Percentiles rank a stretch among this genome's conserved stretches.
Conservation (phyloP, 2,888 invertebrate genomes). For the Cepaea hortensis region DNA sequence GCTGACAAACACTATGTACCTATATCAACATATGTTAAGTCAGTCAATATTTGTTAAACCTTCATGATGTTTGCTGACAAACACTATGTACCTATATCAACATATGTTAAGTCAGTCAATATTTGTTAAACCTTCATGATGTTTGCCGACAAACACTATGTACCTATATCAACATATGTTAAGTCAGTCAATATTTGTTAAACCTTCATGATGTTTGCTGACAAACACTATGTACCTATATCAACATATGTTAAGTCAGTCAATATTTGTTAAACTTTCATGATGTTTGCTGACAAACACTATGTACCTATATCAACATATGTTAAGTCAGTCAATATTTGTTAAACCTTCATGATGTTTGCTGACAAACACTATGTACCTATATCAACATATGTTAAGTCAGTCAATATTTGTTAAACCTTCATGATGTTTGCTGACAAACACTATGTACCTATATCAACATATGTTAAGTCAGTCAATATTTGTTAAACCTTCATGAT, state of each 20-base stretch:
- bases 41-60: constrained; percentile 83
- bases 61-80: constrained; percentile 93
- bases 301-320: constrained; percentile 81
- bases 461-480: constrained; percentile 83
- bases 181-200: constrained; percentile 84
- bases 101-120: constrained; percentile 83
- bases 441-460: constrained; percentile 83
- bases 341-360: constrained; percentile 93
- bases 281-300: constrained; percentile 92
- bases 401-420: constrained; percentile 83
- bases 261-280: constrained; percentile 86
- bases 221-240: constrained; percentile 87
- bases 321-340: constrained; percentile 84
- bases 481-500: constrained; percentile 89
- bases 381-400: constrained; percentile 82
- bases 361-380: constrained; percentile 88
- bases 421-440: constrained; percentile 93
- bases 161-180: constrained; percentile 81
- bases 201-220: constrained; percentile 93
- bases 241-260: constrained; percentile 81
- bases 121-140: constrained; percentile 89
- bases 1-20: constrained; percentile 88
- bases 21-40: constrained; percentile 82
- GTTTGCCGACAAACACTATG: constrained; percentile 89
- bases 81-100: constrained; percentile 83